Evolutionary conservation across 2,113 vertebrate species (phyloP), one percentile per base, ranked within the genome.

Genomic region (Anser brachyrhynchus): DNA sequence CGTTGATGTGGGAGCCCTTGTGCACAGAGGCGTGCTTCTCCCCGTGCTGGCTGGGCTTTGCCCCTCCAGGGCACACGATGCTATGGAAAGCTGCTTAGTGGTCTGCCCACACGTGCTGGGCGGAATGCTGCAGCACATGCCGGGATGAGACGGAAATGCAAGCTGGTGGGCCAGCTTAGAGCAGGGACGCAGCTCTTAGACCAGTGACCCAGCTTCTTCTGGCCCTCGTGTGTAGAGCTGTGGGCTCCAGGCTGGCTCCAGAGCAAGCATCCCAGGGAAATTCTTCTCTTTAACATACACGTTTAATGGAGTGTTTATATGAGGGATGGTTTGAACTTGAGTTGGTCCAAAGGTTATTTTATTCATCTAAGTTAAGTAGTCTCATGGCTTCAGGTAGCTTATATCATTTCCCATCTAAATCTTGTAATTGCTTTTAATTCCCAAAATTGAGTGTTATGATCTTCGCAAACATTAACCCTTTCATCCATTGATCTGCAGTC

Each of bases 1-100:
- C 22, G 14, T 10, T 29, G 43, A 5, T 11, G 13, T 4, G 5
- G 71, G 17, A 72, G 9, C n/a, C 19, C 41, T 67, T 0, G 0
- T 35, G 67, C 11, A 8, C 5, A 4, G 64, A 61, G 37, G 10
- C 1, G 0, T 20, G 5, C 23, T 35, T 35, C 49, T 55, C 26
- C 75, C 71, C 83, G 31, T 64, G 3, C 74, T 7, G 43, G 19
- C 35, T 3, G 6, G 28, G 28, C 46, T 26, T 80, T 3, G 1
- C 10, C 44, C 11, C 18, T 39, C 26, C 74, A 77, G 0, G 14
- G 31, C 35, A 31, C 29, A 35, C 0, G 3, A 37, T 51, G 13
- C 52, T 16, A 0, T 15, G n/a, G 75, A 13, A 76, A 86, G 58
- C 71, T 76, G 66, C 54, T 35, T 57, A 92, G 74, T 67, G 69